A percentile compares a stretch with the other conserved stretches of the same genome.
phyloP scores from a whole-genome alignment of 2,797 vertebrate species.

The Pangasius mekongensis region DNA sequence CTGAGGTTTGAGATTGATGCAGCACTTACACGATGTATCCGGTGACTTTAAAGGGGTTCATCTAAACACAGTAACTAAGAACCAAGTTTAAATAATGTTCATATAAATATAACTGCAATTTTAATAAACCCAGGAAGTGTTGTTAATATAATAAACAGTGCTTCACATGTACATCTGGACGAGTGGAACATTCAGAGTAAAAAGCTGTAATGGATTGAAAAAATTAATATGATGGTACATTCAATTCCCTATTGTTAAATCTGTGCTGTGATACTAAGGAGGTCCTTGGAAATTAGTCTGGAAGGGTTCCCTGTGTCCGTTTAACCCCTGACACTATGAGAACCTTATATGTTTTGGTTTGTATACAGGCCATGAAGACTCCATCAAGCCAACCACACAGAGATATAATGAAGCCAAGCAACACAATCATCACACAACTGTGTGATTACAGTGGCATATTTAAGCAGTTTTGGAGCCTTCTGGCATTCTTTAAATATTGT shows the following conservation, averaged over 20 bases:
- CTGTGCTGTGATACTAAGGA: neutral
- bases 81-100: neutral
- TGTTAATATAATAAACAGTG: neutral
- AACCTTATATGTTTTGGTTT: neutral
- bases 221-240: neutral
- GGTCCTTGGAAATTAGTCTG: neutral
- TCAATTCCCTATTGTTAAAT: neutral
- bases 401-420: neutral
- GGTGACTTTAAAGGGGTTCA: neutral
- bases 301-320: neutral
- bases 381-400: neutral
- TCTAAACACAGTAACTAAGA: neutral
- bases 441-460: neutral
- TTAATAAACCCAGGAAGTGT: neutral
- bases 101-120: neutral
- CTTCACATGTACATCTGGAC: neutral
- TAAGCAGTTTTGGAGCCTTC: neutral
- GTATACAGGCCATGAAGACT: neutral
- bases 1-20: too few relatives aligned
- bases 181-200: neutral
- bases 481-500: slow-evolving; percentile 10
- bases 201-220: neutral
- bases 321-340: neutral
- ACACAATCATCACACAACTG: neutral
- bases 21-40: neutral